Percentiles rank a stretch among this genome's conserved stretches.
Evolutionary conservation across 2,888 invertebrate species (phyloP).

Genomic region (Hermodice carunculata): DNA sequence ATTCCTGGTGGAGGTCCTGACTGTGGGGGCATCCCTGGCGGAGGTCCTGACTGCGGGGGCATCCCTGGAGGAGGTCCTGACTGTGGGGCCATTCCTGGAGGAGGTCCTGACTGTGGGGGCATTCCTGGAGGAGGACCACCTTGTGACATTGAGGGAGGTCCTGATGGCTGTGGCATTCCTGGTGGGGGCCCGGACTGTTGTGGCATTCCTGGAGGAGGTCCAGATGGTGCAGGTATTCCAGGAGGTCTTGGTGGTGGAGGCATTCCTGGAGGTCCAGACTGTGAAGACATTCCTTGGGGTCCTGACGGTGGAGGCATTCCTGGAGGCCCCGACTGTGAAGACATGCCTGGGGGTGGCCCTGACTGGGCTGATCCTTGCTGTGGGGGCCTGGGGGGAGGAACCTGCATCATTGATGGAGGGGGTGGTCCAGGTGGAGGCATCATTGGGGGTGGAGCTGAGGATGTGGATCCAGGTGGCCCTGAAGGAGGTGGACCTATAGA

Average conservation of each 20-base stretch:
- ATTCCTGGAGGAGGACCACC: constrained; percentile 11
- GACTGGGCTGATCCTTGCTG: constrained; percentile 14
- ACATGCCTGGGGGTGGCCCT: constrained; percentile 19
- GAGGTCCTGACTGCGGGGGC: neutral
- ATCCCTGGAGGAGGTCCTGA: constrained; percentile 2
- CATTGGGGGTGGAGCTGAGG: constrained; percentile 29
- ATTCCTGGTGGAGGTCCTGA: constrained; percentile 15
- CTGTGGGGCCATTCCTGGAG: constrained; percentile 3
- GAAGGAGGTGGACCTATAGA: neutral
- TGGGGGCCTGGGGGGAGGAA: constrained; percentile 23
- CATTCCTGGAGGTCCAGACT: constrained; percentile 7
- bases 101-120: constrained; percentile 16
- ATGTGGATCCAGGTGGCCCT: constrained; percentile 6
- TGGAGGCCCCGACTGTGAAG: constrained; percentile 4
- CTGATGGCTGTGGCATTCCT: constrained; percentile 14
- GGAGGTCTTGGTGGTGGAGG: constrained; percentile 16
- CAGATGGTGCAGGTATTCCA: constrained; percentile 17
- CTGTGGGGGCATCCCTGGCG: constrained; percentile 1
- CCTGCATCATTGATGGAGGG: constrained; percentile 28
- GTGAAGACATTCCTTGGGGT: constrained; percentile 11
- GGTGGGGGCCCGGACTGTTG: constrained; percentile 13
- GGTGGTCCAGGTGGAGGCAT: constrained; percentile 22
- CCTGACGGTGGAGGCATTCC: constrained; percentile 27
- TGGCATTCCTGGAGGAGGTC: too few species aligned
- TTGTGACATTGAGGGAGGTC: neutral